Percentiles rank a stretch among this genome's conserved stretches.
Conservation (phyloP, 2,888 invertebrate species). For the Rapana venosa region DNA sequence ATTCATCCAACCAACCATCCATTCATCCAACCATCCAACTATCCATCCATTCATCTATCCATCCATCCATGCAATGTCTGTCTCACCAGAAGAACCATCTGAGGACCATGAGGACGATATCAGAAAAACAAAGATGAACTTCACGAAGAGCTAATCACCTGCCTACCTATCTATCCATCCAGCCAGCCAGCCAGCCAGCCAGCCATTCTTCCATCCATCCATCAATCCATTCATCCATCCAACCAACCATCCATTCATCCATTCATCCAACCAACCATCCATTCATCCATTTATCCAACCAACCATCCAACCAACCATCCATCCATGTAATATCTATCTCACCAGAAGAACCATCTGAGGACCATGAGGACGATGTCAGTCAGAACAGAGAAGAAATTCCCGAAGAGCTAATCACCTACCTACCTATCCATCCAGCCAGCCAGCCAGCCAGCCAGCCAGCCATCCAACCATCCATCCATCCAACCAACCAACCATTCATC, state of each 20-base stretch:
- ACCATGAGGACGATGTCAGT: constrained; percentile 62
- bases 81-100: constrained; percentile 72
- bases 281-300: neutral
- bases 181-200: neutral
- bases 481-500: neutral
- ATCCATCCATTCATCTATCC: neutral
- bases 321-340: constrained; percentile 24
- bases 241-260: neutral
- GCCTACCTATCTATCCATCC: neutral
- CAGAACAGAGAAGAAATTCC: constrained; percentile 61
- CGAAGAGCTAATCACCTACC: too few species aligned
- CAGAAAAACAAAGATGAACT: constrained; percentile 62
- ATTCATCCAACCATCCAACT: neutral
- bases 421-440: too few species aligned
- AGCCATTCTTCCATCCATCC: neutral
- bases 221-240: too few species aligned
- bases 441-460: too few species aligned
- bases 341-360: constrained; percentile 70
- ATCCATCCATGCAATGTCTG: too few species aligned
- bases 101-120: constrained; percentile 61
- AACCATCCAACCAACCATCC: neutral
- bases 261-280: neutral
- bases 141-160: constrained; percentile 60
- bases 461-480: too few species aligned
- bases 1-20: neutral